A percentile compares a stretch with the other conserved stretches of the same genome.
These are phyloP conservation scores for Muschampia plurimacula DNA, from an alignment of 2,888 invertebrate species.

Conservation along the genomic window DNA sequence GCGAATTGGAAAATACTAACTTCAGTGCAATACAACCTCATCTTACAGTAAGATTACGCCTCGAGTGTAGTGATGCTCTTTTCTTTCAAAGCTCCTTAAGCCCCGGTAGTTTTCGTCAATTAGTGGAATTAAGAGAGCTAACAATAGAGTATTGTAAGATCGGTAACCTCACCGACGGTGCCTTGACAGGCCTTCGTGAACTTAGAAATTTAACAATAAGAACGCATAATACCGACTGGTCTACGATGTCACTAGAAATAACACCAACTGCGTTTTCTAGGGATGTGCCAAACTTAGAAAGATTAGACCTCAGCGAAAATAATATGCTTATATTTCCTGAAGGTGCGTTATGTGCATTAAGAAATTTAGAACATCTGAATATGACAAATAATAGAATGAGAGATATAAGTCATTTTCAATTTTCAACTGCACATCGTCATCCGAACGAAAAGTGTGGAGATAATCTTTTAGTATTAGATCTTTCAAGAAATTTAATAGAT, in stretches of 20 bases:
- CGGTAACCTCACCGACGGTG: slow-evolving; percentile 92
- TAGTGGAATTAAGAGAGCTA: slow-evolving; percentile 80
- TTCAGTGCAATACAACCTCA: slow-evolving; percentile 94
- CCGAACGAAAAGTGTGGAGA: slow-evolving; percentile 89
- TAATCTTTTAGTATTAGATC: slow-evolving; percentile 89
- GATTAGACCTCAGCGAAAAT: slow-evolving; percentile 91
- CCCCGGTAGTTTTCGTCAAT: slow-evolving; percentile 91
- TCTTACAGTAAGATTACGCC: slow-evolving; percentile 90
- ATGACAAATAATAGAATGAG: slow-evolving; percentile 92
- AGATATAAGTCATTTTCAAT: slow-evolving; percentile 90
- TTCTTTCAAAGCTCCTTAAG: slow-evolving; percentile 92
- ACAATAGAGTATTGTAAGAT: slow-evolving; percentile 94
- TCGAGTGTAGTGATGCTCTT: slow-evolving; percentile 92
- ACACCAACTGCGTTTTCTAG: slow-evolving; percentile 90
- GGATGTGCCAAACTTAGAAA: slow-evolving; percentile 89
- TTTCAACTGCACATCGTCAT: slow-evolving; percentile 85
- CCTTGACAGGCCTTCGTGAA: slow-evolving; percentile 92
- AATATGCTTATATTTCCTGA: slow-evolving; percentile 93
- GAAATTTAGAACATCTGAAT: slow-evolving; percentile 91
- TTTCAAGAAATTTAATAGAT: slow-evolving; percentile 92
- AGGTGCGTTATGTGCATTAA: slow-evolving; percentile 90
- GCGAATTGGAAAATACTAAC: slow-evolving; percentile 92
- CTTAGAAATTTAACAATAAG: slow-evolving; percentile 92
- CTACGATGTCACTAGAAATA: slow-evolving; percentile 91
- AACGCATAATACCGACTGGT: slow-evolving; percentile 94